Evolutionary conservation across 1,140 invertebrate genomes (phyloP).

Genomic region (Drosophila yakuba): DNA sequence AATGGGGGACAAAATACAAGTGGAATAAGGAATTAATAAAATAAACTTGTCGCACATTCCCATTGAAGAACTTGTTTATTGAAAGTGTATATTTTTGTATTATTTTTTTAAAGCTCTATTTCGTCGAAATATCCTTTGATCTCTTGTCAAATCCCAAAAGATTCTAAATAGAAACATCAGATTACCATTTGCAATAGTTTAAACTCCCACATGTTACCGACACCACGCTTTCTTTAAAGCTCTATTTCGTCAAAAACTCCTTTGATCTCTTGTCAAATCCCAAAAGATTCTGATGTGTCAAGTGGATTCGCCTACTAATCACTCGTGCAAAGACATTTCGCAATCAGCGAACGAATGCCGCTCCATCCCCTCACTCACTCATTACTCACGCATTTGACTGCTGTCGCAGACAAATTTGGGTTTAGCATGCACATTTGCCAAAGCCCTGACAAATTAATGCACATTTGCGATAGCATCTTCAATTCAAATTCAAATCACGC

Average conservation of each 20-base stretch:
- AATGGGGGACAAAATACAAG: neutral
- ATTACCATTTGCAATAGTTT: no score
- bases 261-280: neutral
- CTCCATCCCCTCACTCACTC: slow-evolving; percentile 14
- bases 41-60: neutral
- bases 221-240: no score
- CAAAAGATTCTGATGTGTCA: slow-evolving; percentile 11
- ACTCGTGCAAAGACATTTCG: slow-evolving; percentile 12
- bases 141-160: no score
- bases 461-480: slow-evolving; percentile 70
- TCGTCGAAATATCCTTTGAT: no score
- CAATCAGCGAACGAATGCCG: slow-evolving; percentile 19
- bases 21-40: neutral
- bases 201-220: no score
- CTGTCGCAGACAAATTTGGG: slow-evolving; percentile 56
- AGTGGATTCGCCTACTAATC: slow-evolving; percentile 9
- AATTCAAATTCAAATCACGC: slow-evolving; percentile 79
- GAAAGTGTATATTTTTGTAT: no score
- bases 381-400: slow-evolving; percentile 71
- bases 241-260: neutral
- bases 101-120: no score
- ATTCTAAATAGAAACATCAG: no score
- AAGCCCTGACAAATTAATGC: slow-evolving; percentile 74
- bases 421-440: slow-evolving; percentile 55
- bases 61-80: no score